Percentiles rank a stretch among this genome's conserved stretches.
Conservation (phyloP, 1,140 invertebrate species). For the fruit fly (Drosophila melanogaster) region DNA sequence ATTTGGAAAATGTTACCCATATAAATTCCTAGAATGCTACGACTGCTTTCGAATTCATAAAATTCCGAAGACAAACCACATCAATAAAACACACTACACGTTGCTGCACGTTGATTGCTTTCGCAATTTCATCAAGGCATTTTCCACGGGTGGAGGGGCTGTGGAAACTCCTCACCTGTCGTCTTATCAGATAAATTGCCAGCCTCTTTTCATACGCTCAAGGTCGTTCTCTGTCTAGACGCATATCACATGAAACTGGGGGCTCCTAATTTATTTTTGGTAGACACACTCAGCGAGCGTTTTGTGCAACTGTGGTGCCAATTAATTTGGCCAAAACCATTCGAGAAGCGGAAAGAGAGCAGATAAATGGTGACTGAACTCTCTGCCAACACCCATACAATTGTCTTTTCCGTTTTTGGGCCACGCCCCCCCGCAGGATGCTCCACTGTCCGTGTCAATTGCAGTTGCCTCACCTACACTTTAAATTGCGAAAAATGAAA, state of each 20-base stretch:
- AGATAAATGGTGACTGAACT: conserved; percentile 39
- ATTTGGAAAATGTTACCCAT: not conserved
- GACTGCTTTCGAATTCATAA: not conserved
- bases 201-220: conserved; percentile 35
- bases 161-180: conserved; percentile 29
- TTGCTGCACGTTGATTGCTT: conserved; percentile 30
- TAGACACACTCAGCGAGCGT: conserved; percentile 37
- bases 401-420: conserved; percentile 49
- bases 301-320: conserved; percentile 57
- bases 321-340: conserved; percentile 65
- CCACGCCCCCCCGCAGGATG: conserved; percentile 42
- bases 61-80: conserved; percentile 26
- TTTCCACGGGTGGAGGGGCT: not conserved
- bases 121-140: conserved; percentile 12
- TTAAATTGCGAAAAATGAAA: conserved; percentile 78
- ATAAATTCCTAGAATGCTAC: conserved; percentile 3
- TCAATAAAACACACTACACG: conserved; percentile 13
- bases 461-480: conserved; percentile 76
- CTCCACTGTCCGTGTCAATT: conserved; percentile 75
- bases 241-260: conserved; percentile 6
- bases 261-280: conserved; percentile 62
- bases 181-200: conserved; percentile 52
- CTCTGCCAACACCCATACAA: conserved; percentile 42
- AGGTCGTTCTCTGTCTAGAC: conserved; percentile 71
- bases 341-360: conserved; percentile 30